Base-by-base conservation (phyloP, 2,888 invertebrate genomes). In the Loripinus fragilis region DNA sequence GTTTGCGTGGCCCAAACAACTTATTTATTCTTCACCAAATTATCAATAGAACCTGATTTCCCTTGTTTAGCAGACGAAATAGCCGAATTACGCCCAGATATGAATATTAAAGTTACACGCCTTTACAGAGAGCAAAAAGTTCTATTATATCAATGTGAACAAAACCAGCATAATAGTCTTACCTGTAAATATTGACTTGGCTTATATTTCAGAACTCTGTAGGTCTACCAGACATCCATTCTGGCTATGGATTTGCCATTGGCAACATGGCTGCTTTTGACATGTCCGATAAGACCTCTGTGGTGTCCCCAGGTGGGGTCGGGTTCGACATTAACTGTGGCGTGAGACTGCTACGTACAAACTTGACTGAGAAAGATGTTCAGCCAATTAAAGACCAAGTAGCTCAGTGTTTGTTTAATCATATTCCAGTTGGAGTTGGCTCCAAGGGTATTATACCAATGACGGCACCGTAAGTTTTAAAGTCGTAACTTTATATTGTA, bases 261-360 rank as follows among this genome's bases (percentile, higher is more conserved):
- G 98, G 99, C 71, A 99, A 99, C 94, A 99, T 99, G 97, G 99
- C 99, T 81, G 99, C 99, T 5, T 99, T 99, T 94, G 99, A 99
- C 94, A 96, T 97, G 94, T 95, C 96, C 87, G 96, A 99, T 94
- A 98, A 98, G 0, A 95, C 96, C 83, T 97, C 99, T 8, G 97
- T 99, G 83, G 98, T 98, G 3, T 98, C 98, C 8, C 99, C 99
- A 82, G 95, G 99, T 72, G 99, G 99, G 75, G 99, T 99, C 25
- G 99, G 99, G 10, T 99, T 99, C 94, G 99, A 99, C 94, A 99
- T 99, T 48, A 99, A 99, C 93, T 99, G 99, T 94, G 99, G 99
- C 2, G 99, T 99, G 0, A 95, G 99, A 42, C 95, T 99, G 73
- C 94, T 99, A 67, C 95, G 99, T 88, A 99, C 99, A 0, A 99